phyloP scores from a whole-genome alignment of 2,113 vertebrate species.

The Fukomys damarensis region DNA sequence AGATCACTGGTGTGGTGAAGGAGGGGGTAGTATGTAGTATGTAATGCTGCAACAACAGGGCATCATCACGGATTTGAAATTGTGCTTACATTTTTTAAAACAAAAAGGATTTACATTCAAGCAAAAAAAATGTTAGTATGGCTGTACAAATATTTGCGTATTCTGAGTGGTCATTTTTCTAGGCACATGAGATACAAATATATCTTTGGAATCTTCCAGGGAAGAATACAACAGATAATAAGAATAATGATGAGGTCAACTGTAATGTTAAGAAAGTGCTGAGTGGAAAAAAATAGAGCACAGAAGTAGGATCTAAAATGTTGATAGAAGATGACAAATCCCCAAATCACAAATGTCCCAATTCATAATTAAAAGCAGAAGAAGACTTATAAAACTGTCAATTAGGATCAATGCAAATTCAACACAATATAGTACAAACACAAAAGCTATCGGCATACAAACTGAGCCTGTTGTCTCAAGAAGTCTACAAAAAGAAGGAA shows the following conservation, averaged over 20 bases:
- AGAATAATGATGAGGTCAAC: not conserved
- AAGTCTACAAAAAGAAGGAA: not conserved
- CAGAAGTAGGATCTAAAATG: not conserved
- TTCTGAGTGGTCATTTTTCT: not conserved
- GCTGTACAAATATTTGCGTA: not conserved
- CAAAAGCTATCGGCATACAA: not conserved
- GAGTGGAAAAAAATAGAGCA: not conserved
- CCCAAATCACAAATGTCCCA: not conserved
- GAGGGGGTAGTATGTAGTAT: not conserved
- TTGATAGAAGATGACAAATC: not conserved
- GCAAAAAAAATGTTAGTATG: not conserved
- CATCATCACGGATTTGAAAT: not conserved
- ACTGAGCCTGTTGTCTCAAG: not conserved
- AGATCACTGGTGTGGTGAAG: not conserved
- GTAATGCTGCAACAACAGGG: not conserved
- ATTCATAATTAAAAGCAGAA: not conserved
- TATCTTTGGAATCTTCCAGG: not conserved
- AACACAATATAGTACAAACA: not conserved
- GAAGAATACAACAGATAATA: not conserved
- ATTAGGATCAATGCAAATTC: not conserved
- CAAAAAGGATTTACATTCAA: not conserved
- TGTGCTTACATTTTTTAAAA: not conserved
- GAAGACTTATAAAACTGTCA: constrained; percentile 1
- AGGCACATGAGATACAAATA: not conserved
- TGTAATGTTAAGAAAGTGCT: not conserved